Evolutionary conservation across 2,888 invertebrate species (phyloP).

Genomic region (Erebia palarica): DNA sequence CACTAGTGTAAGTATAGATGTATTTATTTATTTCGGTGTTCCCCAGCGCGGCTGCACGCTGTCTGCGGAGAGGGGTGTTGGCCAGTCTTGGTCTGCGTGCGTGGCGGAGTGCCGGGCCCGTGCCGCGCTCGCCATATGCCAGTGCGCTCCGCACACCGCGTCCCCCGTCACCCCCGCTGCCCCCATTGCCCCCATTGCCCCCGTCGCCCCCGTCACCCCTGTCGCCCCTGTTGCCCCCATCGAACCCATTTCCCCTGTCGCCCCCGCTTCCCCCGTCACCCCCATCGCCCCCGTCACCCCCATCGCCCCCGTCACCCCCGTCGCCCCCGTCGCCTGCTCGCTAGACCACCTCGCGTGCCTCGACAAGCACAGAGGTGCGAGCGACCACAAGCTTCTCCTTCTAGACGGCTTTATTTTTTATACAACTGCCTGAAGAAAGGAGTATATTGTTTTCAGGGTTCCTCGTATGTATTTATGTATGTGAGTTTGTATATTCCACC

Average conservation of each 20-base stretch:
- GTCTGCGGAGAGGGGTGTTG: slow-evolving; percentile 46
- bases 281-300: slow-evolving; percentile 33
- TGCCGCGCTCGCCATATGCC: slow-evolving; percentile 73
- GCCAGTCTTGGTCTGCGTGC: slow-evolving; percentile 73
- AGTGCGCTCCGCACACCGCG: slow-evolving; percentile 77
- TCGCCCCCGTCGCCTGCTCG: slow-evolving; percentile 42
- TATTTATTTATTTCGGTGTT: no score
- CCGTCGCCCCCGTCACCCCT: slow-evolving; percentile 29
- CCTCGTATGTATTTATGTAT: no score
- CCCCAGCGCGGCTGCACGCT: slow-evolving; percentile 74
- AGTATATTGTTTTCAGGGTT: no score
- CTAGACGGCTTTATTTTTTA: no score
- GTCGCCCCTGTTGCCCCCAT: no score
- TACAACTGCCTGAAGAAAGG: no score
- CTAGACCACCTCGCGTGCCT: slow-evolving; percentile 53
- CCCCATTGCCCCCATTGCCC: slow-evolving; percentile 29
- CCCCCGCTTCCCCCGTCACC: slow-evolving; percentile 13
- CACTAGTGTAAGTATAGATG: no score
- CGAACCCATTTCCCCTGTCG: no score
- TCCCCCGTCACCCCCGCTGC: slow-evolving; percentile 38
- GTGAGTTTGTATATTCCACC: no score
- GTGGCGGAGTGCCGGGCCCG: slow-evolving; percentile 77
- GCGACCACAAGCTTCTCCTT: neutral
- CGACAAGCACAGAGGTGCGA: slow-evolving; percentile 52
- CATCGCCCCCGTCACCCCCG: slow-evolving; percentile 36